phyloP scores from a whole-genome alignment of 2,113 vertebrate species.

The Prunella himalayana region DNA sequence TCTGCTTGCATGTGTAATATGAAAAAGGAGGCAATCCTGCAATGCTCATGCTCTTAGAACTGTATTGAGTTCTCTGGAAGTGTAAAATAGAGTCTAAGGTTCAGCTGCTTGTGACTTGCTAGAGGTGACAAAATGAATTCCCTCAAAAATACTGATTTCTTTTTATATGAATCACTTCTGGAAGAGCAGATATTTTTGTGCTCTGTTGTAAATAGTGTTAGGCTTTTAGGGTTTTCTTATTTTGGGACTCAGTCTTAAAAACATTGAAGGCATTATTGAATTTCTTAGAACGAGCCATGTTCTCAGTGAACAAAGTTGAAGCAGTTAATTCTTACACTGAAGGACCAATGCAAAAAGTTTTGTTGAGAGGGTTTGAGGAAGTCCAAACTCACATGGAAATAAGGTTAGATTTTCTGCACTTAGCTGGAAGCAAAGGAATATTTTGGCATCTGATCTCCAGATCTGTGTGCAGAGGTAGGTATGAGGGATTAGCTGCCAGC shows the following conservation, averaged over 20 bases:
- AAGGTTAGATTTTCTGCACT: neutral
- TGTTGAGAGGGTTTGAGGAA: neutral
- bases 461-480: neutral
- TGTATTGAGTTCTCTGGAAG: neutral
- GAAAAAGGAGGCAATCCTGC: neutral
- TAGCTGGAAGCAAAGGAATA: neutral
- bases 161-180: neutral
- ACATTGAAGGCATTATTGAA: neutral
- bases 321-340: neutral
- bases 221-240: neutral
- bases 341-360: neutral
- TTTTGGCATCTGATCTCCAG: neutral
- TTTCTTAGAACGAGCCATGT: fast-evolving
- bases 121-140: neutral
- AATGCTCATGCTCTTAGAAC: neutral
- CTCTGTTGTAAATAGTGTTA: neutral
- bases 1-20: neutral
- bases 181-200: neutral
- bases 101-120: neutral
- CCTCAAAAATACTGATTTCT: neutral
- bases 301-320: neutral
- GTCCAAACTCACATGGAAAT: neutral
- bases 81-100: neutral
- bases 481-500: neutral
- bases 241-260: neutral